These are phyloP conservation scores for Whitmania pigra DNA, from an alignment of 1,140 invertebrate species.

Conservation along the genomic window DNA sequence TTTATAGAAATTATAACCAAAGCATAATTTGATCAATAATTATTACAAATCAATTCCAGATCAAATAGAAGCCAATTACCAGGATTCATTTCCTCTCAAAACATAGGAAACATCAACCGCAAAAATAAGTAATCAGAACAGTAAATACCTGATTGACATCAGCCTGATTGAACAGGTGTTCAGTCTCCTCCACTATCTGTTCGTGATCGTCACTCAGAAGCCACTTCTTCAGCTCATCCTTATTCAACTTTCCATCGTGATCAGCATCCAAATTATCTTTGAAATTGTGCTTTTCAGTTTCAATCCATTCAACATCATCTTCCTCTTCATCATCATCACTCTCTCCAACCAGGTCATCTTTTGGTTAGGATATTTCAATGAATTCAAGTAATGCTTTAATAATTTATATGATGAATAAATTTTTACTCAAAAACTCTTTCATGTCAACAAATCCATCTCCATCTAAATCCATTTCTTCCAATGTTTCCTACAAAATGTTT, in stretches of 20 bases:
- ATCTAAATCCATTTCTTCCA: conserved; percentile 13
- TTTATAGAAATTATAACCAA: no score
- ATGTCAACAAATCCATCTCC: conserved; percentile 16
- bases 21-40: no score
- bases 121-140: neutral
- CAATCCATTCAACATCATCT: neutral
- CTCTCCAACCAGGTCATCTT: neutral
- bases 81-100: no score
- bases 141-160: conserved; percentile 1
- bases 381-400: neutral
- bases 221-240: conserved; percentile 1
- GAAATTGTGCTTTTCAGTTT: neutral
- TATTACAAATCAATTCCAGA: no score
- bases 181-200: neutral
- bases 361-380: neutral
- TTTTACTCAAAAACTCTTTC: neutral
- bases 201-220: neutral
- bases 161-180: conserved; percentile 12
- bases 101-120: no score
- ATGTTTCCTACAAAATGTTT: neutral
- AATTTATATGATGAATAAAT: neutral
- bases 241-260: conserved; percentile 2
- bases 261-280: neutral
- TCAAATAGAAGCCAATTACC: no score
- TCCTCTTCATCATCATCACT: neutral